Conservation (phyloP, 2,797 vertebrate species). For the Liparis tanakae region DNA sequence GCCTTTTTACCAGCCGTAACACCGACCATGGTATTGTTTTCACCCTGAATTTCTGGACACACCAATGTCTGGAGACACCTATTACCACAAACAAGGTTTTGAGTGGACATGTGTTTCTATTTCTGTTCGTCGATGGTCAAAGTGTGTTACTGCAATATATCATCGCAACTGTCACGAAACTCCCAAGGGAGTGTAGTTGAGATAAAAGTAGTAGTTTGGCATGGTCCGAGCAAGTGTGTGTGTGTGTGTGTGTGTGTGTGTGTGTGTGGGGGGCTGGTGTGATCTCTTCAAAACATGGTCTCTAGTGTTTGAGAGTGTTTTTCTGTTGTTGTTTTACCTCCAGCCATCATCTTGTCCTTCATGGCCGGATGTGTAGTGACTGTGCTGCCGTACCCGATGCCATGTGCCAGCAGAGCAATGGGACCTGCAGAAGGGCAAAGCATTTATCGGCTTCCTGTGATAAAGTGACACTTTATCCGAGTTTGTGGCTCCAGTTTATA, state of each 20-base stretch:
- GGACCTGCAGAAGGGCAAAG: constrained; percentile 84
- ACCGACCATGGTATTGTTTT: neutral
- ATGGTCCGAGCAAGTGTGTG: neutral
- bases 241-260: neutral
- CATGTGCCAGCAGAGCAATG: constrained; percentile 95
- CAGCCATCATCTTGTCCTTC: constrained; percentile 97
- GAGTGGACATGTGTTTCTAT: no score
- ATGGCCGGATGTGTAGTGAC: constrained; percentile 95
- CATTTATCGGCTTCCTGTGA: constrained; percentile 35
- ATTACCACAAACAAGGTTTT: neutral
- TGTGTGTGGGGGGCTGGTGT: neutral
- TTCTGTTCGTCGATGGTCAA: neutral
- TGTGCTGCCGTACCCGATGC: constrained; percentile 92
- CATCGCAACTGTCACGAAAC: no score
- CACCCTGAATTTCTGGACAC: neutral
- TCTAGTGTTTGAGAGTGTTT: neutral
- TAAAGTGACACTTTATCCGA: constrained; percentile 10
- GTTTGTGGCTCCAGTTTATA: constrained; percentile 9
- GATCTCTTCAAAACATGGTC: neutral
- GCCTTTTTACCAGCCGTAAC: neutral
- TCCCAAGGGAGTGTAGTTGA: neutral
- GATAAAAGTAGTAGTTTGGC: neutral
- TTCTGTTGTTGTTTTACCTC: constrained; percentile 81
- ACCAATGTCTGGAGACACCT: neutral
- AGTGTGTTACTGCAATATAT: neutral